phyloP scores from a whole-genome alignment of 2,888 invertebrate species.

The Apodemia zela region DNA sequence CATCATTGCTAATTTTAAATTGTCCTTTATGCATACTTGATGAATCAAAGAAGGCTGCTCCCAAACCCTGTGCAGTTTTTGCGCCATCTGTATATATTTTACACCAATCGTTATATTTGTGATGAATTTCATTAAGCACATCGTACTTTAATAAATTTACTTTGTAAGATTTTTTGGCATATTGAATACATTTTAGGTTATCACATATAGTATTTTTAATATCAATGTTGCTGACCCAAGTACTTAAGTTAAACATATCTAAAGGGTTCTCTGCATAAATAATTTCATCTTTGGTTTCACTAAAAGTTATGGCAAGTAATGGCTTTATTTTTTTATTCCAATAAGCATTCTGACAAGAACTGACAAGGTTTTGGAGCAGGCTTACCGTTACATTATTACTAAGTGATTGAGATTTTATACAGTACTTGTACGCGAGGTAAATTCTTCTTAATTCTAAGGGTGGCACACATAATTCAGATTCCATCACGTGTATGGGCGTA shows the following conservation, averaged over 20 bases:
- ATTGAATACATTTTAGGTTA: background rate
- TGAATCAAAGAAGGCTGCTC: conserved; percentile 4
- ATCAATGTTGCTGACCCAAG: conserved; percentile 12
- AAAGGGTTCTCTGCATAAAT: background rate
- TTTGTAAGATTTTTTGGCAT: conserved; percentile 4
- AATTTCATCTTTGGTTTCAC: background rate
- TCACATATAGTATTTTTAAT: conserved; percentile 6
- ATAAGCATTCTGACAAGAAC: conserved; percentile 4
- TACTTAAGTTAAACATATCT: too few species aligned
- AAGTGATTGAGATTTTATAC: conserved; percentile 17
- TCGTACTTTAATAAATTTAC: background rate
- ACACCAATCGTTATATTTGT: conserved; percentile 15
- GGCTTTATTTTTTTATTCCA: conserved; percentile 23
- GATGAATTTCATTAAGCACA: conserved; percentile 11
- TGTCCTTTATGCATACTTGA: background rate
- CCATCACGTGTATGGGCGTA: conserved; percentile 25
- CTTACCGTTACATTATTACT: conserved; percentile 9
- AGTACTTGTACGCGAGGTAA: conserved; percentile 21
- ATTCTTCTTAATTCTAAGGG: conserved; percentile 17
- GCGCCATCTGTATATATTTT: conserved; percentile 20
- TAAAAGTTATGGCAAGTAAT: background rate
- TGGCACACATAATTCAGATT: conserved; percentile 20
- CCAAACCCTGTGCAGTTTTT: background rate
- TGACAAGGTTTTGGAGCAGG: background rate
- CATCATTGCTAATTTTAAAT: background rate